Conservation (phyloP, 1,140 invertebrate genomes). For the Drosophila watanabei region DNA sequence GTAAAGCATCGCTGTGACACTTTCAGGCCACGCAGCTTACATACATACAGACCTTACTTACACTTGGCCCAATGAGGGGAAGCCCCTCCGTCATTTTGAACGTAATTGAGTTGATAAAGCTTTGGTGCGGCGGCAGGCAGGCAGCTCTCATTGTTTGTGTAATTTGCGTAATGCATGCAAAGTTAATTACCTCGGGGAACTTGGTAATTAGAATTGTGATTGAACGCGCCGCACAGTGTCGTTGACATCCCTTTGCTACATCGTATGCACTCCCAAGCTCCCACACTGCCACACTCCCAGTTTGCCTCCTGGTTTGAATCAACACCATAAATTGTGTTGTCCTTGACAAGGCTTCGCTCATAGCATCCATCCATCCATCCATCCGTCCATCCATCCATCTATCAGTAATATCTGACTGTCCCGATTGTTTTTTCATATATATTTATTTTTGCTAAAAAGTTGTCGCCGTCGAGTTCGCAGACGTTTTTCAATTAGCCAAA, state of each 20-base stretch:
- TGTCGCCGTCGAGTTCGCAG: conserved; percentile 53
- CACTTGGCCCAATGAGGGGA: conserved; percentile 12
- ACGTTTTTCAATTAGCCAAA: conserved; percentile 68
- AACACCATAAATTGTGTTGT: conserved; percentile 39
- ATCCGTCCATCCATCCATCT: background rate
- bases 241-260: conserved; percentile 27
- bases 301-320: conserved; percentile 41
- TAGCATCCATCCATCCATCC: background rate
- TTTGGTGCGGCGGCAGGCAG: conserved; percentile 27
- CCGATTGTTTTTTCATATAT: conserved; percentile 27
- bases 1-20: conserved; percentile 69
- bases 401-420: conserved; percentile 16
- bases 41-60: conserved; percentile 10
- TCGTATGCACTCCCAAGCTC: background rate
- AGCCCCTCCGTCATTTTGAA: conserved; percentile 12
- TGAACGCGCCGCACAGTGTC: conserved; percentile 60
- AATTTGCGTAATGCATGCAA: conserved; percentile 82
- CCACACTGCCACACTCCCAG: background rate
- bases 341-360: conserved; percentile 26
- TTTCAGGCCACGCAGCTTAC: conserved; percentile 20
- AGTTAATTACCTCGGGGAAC: conserved; percentile 80
- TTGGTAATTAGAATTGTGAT: conserved; percentile 83
- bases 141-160: conserved; percentile 59
- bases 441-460: conserved; percentile 32
- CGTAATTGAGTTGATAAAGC: conserved; percentile 81